Evolutionary conservation across 2,888 invertebrate species (phyloP).

Genomic region (Diaphora mendica): DNA sequence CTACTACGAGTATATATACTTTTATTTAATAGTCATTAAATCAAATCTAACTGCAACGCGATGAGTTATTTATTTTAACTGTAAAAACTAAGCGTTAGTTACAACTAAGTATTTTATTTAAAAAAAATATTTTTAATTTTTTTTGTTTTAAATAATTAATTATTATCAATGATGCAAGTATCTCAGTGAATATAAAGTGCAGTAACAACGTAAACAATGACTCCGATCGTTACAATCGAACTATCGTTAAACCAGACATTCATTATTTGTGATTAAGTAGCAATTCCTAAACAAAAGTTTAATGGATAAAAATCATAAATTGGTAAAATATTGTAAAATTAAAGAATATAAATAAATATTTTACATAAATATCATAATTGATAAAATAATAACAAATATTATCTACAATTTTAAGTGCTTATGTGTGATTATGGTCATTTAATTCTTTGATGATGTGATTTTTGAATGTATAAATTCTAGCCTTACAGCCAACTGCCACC

Average conservation of each 20-base stretch:
- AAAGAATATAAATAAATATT: background rate
- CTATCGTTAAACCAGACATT: background rate
- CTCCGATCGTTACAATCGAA: background rate
- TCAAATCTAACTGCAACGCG: no score
- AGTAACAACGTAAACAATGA: background rate
- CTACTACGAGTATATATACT: background rate
- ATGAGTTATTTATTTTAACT: no score
- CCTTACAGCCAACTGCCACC: conserved; percentile 34
- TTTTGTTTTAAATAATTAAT: no score
- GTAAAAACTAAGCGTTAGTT: no score
- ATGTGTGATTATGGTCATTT: conserved; percentile 28
- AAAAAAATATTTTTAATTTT: no score
- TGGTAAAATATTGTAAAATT: background rate
- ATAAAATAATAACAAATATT: background rate
- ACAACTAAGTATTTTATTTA: no score
- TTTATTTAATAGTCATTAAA: background rate
- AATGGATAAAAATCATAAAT: background rate
- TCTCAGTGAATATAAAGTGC: background rate
- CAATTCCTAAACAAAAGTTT: background rate
- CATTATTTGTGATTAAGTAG: background rate
- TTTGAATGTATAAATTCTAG: conserved; percentile 29
- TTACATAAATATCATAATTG: background rate
- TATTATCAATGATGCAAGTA: background rate
- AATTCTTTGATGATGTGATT: conserved; percentile 16
- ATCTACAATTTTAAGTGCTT: background rate